Conservation (phyloP, 2,113 vertebrate species). For the Megaceryle torquata region DNA sequence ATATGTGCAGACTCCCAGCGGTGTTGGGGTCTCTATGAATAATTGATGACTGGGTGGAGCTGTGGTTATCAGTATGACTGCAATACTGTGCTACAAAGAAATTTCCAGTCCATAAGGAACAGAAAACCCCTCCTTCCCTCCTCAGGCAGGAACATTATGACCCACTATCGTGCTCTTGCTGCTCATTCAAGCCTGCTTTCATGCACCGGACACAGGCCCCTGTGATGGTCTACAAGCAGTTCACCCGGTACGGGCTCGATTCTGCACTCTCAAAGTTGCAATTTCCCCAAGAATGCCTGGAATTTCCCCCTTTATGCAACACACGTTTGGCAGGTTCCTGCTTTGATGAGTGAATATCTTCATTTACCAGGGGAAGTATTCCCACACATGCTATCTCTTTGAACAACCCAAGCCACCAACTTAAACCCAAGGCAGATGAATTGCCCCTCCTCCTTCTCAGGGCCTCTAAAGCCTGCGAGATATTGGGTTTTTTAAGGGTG, state of each 20-base stretch:
- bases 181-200: neutral
- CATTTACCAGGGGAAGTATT: slow-evolving; percentile 41
- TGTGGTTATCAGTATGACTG: neutral
- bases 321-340: slow-evolving; percentile 3
- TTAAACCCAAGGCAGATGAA: slow-evolving; percentile 31
- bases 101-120: neutral
- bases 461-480: neutral
- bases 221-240: neutral
- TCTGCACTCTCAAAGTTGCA: neutral
- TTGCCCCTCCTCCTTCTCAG: neutral
- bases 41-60: neutral
- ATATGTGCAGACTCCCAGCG: accelerated
- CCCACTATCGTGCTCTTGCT: accelerated
- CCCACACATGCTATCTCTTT: slow-evolving; percentile 56
- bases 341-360: slow-evolving; percentile 43
- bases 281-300: slow-evolving; percentile 31
- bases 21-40: neutral
- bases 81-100: neutral
- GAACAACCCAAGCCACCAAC: slow-evolving; percentile 48
- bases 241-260: neutral
- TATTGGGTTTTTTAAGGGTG: neutral
- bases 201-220: accelerated
- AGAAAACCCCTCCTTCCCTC: neutral
- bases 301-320: slow-evolving; percentile 50
- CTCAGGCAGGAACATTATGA: accelerated